Percentiles rank a stretch among this genome's conserved stretches.
Evolutionary conservation across 2,113 vertebrate species (phyloP).

Genomic region (Apteryx mantelli): DNA sequence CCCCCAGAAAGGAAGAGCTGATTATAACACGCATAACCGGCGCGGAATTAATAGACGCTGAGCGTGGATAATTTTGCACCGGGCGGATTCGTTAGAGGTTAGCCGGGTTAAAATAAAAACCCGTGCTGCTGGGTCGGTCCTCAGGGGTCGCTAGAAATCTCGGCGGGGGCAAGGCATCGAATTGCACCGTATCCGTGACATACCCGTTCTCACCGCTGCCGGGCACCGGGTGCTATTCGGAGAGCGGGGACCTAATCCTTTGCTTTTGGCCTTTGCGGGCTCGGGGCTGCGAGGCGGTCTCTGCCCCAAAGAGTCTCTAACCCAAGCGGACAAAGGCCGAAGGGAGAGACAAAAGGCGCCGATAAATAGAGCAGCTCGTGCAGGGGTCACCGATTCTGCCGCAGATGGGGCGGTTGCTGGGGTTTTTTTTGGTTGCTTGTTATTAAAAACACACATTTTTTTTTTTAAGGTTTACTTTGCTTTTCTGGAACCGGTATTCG

Average conservation of each 20-base stretch:
- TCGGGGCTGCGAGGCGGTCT: background rate
- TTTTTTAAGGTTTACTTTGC: background rate
- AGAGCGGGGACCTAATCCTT: background rate
- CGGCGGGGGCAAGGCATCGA: no score
- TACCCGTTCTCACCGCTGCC: background rate
- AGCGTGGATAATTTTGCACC: background rate
- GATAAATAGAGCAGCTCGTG: background rate
- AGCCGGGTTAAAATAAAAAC: background rate
- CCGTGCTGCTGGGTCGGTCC: background rate
- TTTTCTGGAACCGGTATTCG: fast-evolving
- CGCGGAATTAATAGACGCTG: fast-evolving
- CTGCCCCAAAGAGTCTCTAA: background rate
- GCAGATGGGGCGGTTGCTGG: background rate
- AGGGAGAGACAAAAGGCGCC: background rate
- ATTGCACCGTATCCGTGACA: background rate
- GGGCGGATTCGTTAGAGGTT: background rate
- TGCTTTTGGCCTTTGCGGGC: background rate
- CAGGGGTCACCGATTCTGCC: background rate
- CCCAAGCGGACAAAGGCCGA: constrained; percentile 13
- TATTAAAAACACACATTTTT: background rate
- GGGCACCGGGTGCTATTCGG: background rate
- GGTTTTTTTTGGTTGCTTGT: background rate
- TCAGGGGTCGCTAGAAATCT: no score
- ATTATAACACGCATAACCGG: fast-evolving
- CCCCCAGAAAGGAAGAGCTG: fast-evolving